phyloP scores from a whole-genome alignment of 2,888 invertebrate genomes.

The Antitype chi region DNA sequence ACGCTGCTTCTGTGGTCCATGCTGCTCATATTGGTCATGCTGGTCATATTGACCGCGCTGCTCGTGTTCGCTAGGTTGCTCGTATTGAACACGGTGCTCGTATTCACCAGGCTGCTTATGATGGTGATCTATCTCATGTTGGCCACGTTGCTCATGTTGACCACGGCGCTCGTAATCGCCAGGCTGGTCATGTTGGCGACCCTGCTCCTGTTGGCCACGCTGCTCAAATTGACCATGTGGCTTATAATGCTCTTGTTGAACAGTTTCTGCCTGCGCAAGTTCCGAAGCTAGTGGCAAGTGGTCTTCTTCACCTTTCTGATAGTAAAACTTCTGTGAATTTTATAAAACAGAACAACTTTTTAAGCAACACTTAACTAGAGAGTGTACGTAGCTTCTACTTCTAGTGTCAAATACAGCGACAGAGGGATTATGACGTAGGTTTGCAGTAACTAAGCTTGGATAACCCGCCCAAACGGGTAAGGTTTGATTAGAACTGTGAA shows the following conservation, averaged over 20 bases:
- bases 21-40: background rate
- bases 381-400: background rate
- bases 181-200: background rate
- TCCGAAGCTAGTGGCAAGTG: background rate
- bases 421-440: background rate
- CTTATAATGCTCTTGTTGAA: background rate
- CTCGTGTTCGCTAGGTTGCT: background rate
- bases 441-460: too few species aligned
- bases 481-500: too few species aligned
- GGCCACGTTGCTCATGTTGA: background rate
- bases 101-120: background rate
- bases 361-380: background rate
- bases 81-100: background rate
- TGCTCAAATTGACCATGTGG: background rate
- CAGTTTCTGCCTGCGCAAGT: background rate
- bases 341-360: background rate
- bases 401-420: background rate
- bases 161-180: background rate
- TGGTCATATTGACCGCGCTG: background rate
- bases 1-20: background rate
- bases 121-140: background rate
- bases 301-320: conserved; percentile 12
- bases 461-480: too few species aligned
- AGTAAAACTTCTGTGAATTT: conserved; percentile 23
- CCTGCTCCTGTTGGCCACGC: background rate